Evolutionary conservation across 1,140 invertebrate species (phyloP), one percentile per base, ranked within the genome.

Genomic region (Drosophila azteca): DNA sequence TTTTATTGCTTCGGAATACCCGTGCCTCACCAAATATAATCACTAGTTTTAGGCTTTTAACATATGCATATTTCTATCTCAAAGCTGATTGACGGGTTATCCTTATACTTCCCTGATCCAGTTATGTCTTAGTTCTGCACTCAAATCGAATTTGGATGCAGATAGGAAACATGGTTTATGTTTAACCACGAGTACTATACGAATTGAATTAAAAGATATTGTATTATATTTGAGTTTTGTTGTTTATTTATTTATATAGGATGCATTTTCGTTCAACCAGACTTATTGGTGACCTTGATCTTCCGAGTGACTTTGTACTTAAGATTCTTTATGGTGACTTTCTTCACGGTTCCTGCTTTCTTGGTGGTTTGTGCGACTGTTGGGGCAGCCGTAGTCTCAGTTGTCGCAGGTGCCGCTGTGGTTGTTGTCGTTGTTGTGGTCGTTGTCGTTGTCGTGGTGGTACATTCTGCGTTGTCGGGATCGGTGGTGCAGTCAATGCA

Each of bases 401-500:
- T 31, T 8, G 49, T 3, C 1, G 13, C 22, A 7, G 60, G 60
- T 22, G 60, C 52, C 26, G 17, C 17, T 2, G 60, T 51, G 17
- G 64, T 45, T 6, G 65, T 66, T 1, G 63, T 66, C 5, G 59
- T 31, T 3, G 65, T 67, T 1, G 63, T 66, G 6, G 55, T 46
- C 1, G 55, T 58, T 4, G 55, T 39, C 0, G 52, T 58, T 4
- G 55, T 39, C 0, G 61, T 63, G 24, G 65, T 68, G 31, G 65
- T 11, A 39, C 65, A 68, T 3, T 66, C 48, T 17, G 35, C 22
- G 22, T 60, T 41, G 11, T 26, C 26, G 43, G 65, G 17, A 13
- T 35, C 41, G 4, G 29, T 39, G 15, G 15, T 5, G 31, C 65
- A 68, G 15, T 68, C 43, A 13, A 68, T 24, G 22, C 65, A 68